Evolutionary conservation across 2,888 invertebrate genomes (phyloP).

Genomic region (Tetragnatha montana): DNA sequence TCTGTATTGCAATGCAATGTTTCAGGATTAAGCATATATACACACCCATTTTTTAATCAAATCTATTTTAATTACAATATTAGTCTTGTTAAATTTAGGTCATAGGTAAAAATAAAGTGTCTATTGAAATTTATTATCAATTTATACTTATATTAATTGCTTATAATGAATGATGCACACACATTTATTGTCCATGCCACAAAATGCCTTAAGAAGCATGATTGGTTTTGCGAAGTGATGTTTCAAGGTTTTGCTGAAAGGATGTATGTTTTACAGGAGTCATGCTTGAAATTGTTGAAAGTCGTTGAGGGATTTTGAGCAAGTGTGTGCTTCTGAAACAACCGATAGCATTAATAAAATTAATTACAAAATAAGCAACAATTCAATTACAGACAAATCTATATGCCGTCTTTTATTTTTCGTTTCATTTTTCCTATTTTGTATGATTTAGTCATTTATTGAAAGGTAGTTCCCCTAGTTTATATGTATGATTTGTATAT

Average conservation of each 20-base stretch:
- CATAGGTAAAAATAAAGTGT: no score
- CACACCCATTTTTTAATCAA: no score
- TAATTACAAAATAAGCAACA: neutral
- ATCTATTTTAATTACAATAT: no score
- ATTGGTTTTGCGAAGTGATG: neutral
- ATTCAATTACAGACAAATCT: neutral
- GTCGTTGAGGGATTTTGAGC: conserved; percentile 69
- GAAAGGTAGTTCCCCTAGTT: conserved; percentile 9
- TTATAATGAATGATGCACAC: neutral
- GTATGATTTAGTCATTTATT: conserved; percentile 36
- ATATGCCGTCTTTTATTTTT: conserved; percentile 5
- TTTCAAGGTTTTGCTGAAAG: neutral
- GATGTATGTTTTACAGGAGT: neutral
- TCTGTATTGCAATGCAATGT: no score
- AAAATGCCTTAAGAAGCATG: neutral
- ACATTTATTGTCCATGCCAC: neutral
- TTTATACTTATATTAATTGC: no score
- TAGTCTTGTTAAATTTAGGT: no score
- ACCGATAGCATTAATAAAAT: neutral
- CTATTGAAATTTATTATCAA: no score
- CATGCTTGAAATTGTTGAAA: neutral
- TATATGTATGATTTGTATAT: neutral
- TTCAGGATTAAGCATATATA: no score
- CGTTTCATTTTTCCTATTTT: conserved; percentile 36
- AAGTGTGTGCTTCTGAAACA: conserved; percentile 24